These are phyloP conservation scores for Caloenas nicobarica DNA, from an alignment of 2,113 vertebrate species.

Conservation along the genomic window DNA sequence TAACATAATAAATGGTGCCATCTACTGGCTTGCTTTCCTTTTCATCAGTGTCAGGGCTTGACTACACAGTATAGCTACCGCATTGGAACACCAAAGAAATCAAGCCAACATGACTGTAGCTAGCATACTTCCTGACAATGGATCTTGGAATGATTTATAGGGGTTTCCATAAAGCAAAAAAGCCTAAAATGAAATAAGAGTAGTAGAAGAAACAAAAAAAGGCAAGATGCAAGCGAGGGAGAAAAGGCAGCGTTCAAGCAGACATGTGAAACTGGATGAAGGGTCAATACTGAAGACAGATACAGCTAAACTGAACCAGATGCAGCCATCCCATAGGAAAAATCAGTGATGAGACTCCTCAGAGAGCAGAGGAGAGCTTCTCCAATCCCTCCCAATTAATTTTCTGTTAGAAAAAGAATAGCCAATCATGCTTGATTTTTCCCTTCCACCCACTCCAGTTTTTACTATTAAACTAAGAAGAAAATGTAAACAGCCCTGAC, in stretches of 20 bases:
- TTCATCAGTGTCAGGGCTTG: not conserved
- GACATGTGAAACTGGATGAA: conserved; percentile 25
- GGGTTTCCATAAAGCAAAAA: not conserved
- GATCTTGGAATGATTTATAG: conserved; percentile 8
- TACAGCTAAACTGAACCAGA: conserved; percentile 43
- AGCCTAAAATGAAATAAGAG: conserved; percentile 10
- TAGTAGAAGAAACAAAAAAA: not conserved
- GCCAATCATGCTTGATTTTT: not conserved
- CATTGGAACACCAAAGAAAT: not conserved
- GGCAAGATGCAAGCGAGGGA: not conserved
- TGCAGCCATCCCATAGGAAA: conserved; percentile 16
- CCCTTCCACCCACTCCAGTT: not conserved
- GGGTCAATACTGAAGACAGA: not conserved
- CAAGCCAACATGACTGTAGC: not conserved
- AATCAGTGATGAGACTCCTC: not conserved
- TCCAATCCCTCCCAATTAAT: not conserved
- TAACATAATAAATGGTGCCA: conserved; percentile 75
- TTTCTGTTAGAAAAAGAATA: not conserved
- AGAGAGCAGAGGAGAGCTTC: not conserved
- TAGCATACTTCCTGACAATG: not conserved
- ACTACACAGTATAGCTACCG: not conserved
- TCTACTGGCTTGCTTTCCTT: conserved; percentile 67
- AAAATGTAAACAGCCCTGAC: conserved; percentile 19
- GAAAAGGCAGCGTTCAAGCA: not conserved
- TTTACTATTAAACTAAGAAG: conserved; percentile 2